These are phyloP conservation scores for Cryptotis parvus DNA, from an alignment of 2,113 vertebrate genomes.

Conservation along the genomic window DNA sequence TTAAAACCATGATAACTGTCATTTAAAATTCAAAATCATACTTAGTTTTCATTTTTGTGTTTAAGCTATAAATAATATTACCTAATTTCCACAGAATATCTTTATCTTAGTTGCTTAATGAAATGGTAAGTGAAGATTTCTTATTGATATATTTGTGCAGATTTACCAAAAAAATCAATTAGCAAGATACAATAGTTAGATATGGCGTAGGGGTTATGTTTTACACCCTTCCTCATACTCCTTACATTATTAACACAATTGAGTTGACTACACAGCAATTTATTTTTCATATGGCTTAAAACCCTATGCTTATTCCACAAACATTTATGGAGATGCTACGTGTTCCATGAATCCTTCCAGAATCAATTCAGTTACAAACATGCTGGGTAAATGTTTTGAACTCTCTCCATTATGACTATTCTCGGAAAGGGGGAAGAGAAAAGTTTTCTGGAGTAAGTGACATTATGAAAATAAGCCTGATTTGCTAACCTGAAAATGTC, in stretches of 20 bases:
- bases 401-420: neutral
- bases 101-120: neutral
- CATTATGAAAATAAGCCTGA: slow-evolving; percentile 38
- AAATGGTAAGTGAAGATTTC: slow-evolving; percentile 8
- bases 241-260: neutral
- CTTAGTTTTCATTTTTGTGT: neutral
- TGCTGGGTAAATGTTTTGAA: slow-evolving; percentile 6
- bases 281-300: slow-evolving; percentile 4
- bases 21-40: slow-evolving; percentile 9
- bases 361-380: slow-evolving; percentile 47
- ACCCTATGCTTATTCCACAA: neutral
- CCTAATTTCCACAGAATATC: neutral
- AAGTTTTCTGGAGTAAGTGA: slow-evolving; percentile 26
- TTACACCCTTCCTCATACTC: neutral
- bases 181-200: neutral
- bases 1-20: neutral
- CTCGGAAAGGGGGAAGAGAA: slow-evolving; percentile 45
- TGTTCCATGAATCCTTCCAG: neutral
- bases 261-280: neutral
- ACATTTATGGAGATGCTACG: neutral
- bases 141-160: neutral
- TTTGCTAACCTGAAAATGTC: slow-evolving; percentile 38
- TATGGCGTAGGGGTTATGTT: neutral
- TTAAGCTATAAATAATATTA: neutral
- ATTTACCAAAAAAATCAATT: neutral